Percentiles rank a stretch among this genome's conserved stretches.
These are phyloP conservation scores for Archips crataeganus DNA, from an alignment of 2,888 invertebrate species.

Conservation along the genomic window DNA sequence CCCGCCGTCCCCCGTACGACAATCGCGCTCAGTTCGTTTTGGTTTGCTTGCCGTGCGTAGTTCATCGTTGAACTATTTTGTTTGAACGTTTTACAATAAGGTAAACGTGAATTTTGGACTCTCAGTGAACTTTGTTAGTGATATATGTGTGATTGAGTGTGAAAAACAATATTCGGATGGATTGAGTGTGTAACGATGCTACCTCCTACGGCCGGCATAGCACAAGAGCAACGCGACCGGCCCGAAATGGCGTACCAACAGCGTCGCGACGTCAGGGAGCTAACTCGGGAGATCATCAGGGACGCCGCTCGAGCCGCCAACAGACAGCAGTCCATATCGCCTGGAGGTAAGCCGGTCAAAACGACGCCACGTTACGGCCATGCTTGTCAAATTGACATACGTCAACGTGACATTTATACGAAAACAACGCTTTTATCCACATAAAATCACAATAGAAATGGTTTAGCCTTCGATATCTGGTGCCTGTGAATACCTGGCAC, in stretches of 20 bases:
- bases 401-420: constrained; percentile 84
- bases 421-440: constrained; percentile 75
- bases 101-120: constrained; percentile 47
- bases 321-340: constrained; percentile 77
- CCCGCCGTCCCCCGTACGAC: constrained; percentile 79
- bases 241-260: constrained; percentile 82
- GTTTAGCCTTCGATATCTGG: constrained; percentile 46
- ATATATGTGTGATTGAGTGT: constrained; percentile 60
- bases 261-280: constrained; percentile 78
- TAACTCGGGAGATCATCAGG: constrained; percentile 79
- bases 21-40: constrained; percentile 73
- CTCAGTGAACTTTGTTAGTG: constrained; percentile 52
- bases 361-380: constrained; percentile 86
- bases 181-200: constrained; percentile 78
- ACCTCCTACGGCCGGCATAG: constrained; percentile 82
- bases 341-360: constrained; percentile 78
- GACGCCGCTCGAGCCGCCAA: constrained; percentile 75
- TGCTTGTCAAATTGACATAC: constrained; percentile 85
- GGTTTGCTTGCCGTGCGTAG: constrained; percentile 69
- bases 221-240: constrained; percentile 80
- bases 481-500: constrained; percentile 47
- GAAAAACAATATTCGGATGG: constrained; percentile 69
- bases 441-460: constrained; percentile 58
- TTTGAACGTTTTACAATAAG: constrained; percentile 52
- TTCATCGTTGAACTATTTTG: constrained; percentile 64